Base-by-base conservation (phyloP, 2,113 vertebrate species). In the Leucopsar rothschildi region DNA sequence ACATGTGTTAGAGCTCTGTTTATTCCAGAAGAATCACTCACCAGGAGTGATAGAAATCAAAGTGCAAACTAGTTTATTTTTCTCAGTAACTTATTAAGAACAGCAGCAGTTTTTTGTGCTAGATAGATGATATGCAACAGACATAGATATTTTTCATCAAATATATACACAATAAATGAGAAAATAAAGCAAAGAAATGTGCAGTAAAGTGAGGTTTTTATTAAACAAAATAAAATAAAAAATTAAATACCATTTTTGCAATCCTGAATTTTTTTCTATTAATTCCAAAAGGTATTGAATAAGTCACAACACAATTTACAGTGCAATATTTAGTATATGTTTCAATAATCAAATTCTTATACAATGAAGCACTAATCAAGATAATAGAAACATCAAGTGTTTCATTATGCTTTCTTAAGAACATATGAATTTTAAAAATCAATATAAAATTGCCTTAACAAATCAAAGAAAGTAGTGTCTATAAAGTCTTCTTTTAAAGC, bases 21-120 rank as follows among this genome's bases (percentile, higher is more conserved):
- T 97, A 96, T 96, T 96, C 94, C 94, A 95, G 81, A 95, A 82
- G 92, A 96, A 91, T 96, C 95, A 94, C 94, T 96, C 60, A 56
- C 95, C 92, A 96, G 59, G 78, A 97, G 69, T 88, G 71, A 97
- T 90, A 96, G 86, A 94, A 97, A 94, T 97, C 85, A 97, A 97
- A 97, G 91, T 96, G 94, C 24, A 93, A 97, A 97, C 95, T 91
- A 73, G 89, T 96, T 96, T 97, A 94, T 97, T 98, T 97, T 97
- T 94, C 85, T 96, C 88, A 45, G 64, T 76, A 95, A 97, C 93
- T 97, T 96, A 92, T 82, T 94, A 95, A 94, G 93, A 97, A 93
- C 91, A 93, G 76, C 90, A 95, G 90, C 76, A 57, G 39, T n/a
- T 92, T 85, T 92, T 64, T 69, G 23, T 52, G 69, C 95, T 69